Evolutionary conservation across 2,113 vertebrate species (phyloP).

Genomic region (Calonectris borealis): DNA sequence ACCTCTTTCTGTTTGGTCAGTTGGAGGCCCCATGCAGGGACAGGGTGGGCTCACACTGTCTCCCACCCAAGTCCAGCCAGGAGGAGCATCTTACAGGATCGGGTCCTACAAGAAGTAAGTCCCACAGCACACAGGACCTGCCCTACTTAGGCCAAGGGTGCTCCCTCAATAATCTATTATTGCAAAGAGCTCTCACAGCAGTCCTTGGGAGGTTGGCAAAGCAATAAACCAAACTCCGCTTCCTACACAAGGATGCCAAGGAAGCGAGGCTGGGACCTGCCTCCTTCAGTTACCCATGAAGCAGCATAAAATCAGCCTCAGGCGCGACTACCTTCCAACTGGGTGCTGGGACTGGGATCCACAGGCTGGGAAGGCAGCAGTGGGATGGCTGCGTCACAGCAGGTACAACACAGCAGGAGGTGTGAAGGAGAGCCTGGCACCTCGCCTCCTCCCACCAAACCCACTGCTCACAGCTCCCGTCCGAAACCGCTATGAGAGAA

Average conservation of each 20-base stretch:
- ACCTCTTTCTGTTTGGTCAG: neutral
- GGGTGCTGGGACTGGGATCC: neutral
- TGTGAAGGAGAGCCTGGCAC: neutral
- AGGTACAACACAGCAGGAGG: neutral
- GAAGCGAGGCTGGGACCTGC: neutral
- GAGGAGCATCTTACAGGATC: neutral
- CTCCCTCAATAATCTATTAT: neutral
- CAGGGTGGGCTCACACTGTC: neutral
- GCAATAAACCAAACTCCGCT: neutral
- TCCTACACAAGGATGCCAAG: neutral
- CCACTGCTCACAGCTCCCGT: neutral
- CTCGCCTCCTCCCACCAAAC: neutral
- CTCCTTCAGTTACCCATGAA: neutral
- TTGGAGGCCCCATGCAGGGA: fast-evolving
- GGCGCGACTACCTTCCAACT: neutral
- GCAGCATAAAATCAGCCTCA: neutral
- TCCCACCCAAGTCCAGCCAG: neutral
- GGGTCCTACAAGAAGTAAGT: neutral
- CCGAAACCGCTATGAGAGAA: fast-evolving
- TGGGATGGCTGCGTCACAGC: neutral
- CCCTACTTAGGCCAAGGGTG: neutral
- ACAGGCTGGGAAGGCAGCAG: neutral
- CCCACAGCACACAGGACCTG: neutral
- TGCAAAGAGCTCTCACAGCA: neutral
- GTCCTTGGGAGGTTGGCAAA: neutral